phyloP scores from a whole-genome alignment of 2,797 vertebrate genomes.

The Carapus acus region DNA sequence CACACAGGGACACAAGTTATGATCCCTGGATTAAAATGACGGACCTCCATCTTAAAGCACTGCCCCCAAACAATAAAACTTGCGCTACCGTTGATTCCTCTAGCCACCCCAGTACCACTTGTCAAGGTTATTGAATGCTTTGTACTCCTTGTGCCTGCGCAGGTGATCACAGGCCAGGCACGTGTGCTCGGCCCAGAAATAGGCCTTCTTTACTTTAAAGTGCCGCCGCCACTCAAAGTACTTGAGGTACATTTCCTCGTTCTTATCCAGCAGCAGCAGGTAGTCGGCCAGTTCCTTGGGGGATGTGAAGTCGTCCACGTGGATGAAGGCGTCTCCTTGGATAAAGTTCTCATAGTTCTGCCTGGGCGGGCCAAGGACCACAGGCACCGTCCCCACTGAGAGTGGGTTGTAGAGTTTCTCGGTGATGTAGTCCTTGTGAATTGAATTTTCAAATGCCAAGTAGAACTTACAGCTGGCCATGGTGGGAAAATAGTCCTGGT shows the following conservation, averaged over 20 bases:
- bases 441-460: constrained; percentile 96
- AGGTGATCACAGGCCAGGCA: constrained; percentile 93
- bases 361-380: constrained; percentile 88
- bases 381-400: constrained; percentile 88
- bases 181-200: constrained; percentile 96
- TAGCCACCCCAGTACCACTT: constrained; percentile 96
- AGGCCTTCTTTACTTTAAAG: constrained; percentile 89
- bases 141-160: constrained; percentile 92
- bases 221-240: constrained; percentile 96
- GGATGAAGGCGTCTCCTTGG: constrained; percentile 93
- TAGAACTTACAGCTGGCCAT: constrained; percentile 96
- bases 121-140: constrained; percentile 88
- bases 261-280: constrained; percentile 91
- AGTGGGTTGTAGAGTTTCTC: constrained; percentile 98
- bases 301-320: constrained; percentile 92
- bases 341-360: constrained; percentile 98
- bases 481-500: constrained; percentile 91
- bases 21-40: constrained; percentile 39
- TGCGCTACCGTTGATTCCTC: constrained; percentile 34
- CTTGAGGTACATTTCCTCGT: constrained; percentile 87
- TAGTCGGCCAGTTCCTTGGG: constrained; percentile 92
- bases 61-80: constrained; percentile 43
- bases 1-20: constrained; percentile 30
- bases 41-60: constrained; percentile 50
- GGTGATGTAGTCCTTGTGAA: constrained; percentile 97